Evolutionary conservation across 2,113 vertebrate species (phyloP), one percentile per base, ranked within the genome.

Genomic region (Psilopsiagon aymara): DNA sequence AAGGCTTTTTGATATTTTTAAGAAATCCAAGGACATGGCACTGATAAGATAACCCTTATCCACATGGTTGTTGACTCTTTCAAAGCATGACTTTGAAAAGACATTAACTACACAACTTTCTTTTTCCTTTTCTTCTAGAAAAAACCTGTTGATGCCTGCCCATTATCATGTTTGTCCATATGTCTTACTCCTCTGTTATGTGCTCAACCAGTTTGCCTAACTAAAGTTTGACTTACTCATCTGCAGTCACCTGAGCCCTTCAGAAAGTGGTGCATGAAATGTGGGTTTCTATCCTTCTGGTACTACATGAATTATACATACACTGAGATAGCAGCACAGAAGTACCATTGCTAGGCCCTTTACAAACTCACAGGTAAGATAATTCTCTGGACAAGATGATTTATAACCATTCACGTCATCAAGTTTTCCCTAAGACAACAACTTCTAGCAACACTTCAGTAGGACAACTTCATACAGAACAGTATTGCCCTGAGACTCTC

Each of bases 21-120:
- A 70, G 60, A 95, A 93, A 88, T 46, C 47, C 96, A 97, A 97
- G 94, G 96, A 51, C 96, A 92, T 91, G 4, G 0, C 66, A 70
- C 46, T 75, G 95, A 96, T 95, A 92, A 96, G 95, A 97, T 97
- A 97, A 75, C 14, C 41, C 82, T 94, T 95, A 94, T 88, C 95
- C 47, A 71, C 10, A 27, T 2, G 24, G 28, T 33, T 96, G 46
- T 88, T 96, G 94, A 97, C 83, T 81, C 43, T 93, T 87, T 63
- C n/a, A 49, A 84, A 83, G 75, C 23, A 70, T 86, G 92, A 97
- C 96, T 94, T 95, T 95, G 88, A 86, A 88, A 94, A 93, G 76
- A 88, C n/a, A 0, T 46, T 43, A 81, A 83, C 59, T 88, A 70
- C 24, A 1, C 47, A 88, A 74, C 41, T 70, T 90, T 47, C 10